A percentile compares a stretch with the other conserved stretches of the same genome.
These are phyloP conservation scores for Plebejus argus DNA, from an alignment of 2,888 invertebrate species.

Conservation along the genomic window DNA sequence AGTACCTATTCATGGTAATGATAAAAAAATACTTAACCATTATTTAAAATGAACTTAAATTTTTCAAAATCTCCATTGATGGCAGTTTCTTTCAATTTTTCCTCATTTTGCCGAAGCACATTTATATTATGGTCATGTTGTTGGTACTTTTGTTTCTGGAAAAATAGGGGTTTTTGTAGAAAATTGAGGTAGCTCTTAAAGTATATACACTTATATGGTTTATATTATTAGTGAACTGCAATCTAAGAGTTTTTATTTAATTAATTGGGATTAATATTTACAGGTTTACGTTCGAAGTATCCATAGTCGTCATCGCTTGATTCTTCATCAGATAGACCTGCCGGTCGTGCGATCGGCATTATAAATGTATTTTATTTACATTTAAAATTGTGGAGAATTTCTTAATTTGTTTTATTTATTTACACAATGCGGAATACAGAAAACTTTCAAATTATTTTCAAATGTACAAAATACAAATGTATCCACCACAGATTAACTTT, in stretches of 20 bases:
- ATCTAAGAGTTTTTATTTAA: not conserved
- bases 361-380: not conserved
- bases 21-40: slow-evolving; percentile 11
- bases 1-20: not conserved
- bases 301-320: slow-evolving; percentile 67
- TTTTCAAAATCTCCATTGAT: slow-evolving; percentile 60
- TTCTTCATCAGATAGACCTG: slow-evolving; percentile 69
- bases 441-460: too few species aligned
- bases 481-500: too few species aligned
- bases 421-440: not conserved
- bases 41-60: slow-evolving; percentile 44
- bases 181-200: not conserved
- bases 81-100: slow-evolving; percentile 65
- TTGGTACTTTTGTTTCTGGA: slow-evolving; percentile 10
- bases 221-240: not conserved
- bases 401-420: not conserved
- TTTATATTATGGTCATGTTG: slow-evolving; percentile 42
- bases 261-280: slow-evolving; percentile 46
- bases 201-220: not conserved
- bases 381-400: not conserved
- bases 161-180: not conserved
- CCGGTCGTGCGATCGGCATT: slow-evolving; percentile 56
- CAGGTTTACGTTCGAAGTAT: slow-evolving; percentile 61
- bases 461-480: too few species aligned
- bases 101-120: slow-evolving; percentile 59